Evolutionary conservation across 2,113 vertebrate genomes (phyloP), one percentile per base, ranked within the genome.

Genomic region (Chroicocephalus ridibundus): DNA sequence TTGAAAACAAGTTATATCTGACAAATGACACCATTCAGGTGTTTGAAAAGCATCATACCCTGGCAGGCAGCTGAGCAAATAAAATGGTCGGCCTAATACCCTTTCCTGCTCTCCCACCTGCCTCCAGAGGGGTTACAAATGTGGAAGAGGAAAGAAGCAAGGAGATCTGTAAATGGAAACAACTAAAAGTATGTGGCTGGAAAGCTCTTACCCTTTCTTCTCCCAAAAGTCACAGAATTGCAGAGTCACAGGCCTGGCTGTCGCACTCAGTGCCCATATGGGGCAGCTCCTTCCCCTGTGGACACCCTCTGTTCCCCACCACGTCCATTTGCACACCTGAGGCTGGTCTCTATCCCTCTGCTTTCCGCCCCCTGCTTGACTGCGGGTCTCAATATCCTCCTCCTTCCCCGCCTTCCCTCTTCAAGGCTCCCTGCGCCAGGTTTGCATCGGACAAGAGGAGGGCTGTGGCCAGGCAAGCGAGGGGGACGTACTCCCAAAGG

Each of bases 201-300:
- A 70, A 78, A 47, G 11, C 18, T 38, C 29, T 32, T 40, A 10
- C 5, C 10, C 4, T 47, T 83, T 65, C 40, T 52, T 65, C 4
- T 1, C 19, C n/a, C 15, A 1, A 6, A 52, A 75, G 29, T 34
- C 51, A 13, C 5, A 25, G 27, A 34, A 21, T 8, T 64, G 22
- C 49, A 46, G 52, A 70, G 17, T 47, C 34, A 10, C 4, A 7
- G 40, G 22, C 46, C 40, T 57, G 54, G 16, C 29, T 90, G 15
- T 49, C 21, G n/a, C n/a, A 34, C 47, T 13, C 2, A 2, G 8
- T 24, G 26, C 4, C 29, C 2, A 0, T 22, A 38, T 1, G 3
- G 40, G 34, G 49, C 38, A 86, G 46, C 1, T 70, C 22, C 11
- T 75, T 69, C 10, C 7, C 26, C 31, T 51, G 10, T 13, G 52